phyloP scores from a whole-genome alignment of 2,888 invertebrate genomes.

The Clostera curtula region DNA sequence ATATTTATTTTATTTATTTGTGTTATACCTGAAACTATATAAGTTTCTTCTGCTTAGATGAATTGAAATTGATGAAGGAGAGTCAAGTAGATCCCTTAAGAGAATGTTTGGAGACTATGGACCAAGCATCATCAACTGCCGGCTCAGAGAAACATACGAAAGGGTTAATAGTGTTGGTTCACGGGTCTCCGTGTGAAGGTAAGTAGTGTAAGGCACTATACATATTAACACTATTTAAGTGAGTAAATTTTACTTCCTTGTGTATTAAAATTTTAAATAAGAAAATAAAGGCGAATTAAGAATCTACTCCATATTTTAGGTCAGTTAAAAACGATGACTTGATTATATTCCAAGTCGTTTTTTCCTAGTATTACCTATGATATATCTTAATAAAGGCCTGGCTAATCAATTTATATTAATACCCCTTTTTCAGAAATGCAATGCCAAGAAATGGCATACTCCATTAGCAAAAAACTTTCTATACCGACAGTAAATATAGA shows the following conservation, averaged over 20 bases:
- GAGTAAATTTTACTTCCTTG: too few relatives aligned
- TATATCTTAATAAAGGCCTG: too few relatives aligned
- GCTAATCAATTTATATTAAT: too few relatives aligned
- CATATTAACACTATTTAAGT: too few relatives aligned
- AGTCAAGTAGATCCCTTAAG: slow-evolving; percentile 45
- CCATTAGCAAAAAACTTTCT: slow-evolving; percentile 50
- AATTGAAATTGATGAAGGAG: slow-evolving; percentile 44
- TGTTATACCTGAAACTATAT: too few relatives aligned
- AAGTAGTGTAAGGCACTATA: background rate
- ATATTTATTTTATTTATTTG: too few relatives aligned
- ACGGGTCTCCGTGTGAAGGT: slow-evolving; percentile 65
- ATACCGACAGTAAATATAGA: slow-evolving; percentile 69
- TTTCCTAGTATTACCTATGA: too few relatives aligned
- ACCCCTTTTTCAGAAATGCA: slow-evolving; percentile 38
- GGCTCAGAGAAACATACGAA: slow-evolving; percentile 33
- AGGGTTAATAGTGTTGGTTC: slow-evolving; percentile 54
- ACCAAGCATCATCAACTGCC: slow-evolving; percentile 18
- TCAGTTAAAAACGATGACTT: too few relatives aligned
- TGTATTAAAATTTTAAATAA: too few relatives aligned
- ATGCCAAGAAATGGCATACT: slow-evolving; percentile 57
- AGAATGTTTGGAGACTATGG: slow-evolving; percentile 36
- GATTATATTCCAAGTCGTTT: too few relatives aligned
- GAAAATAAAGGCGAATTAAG: too few relatives aligned
- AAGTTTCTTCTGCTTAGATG: slow-evolving; percentile 35
- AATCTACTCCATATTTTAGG: too few relatives aligned